Conservation (phyloP, 2,888 invertebrate genomes). For the Lasioglossum figueresi region DNA sequence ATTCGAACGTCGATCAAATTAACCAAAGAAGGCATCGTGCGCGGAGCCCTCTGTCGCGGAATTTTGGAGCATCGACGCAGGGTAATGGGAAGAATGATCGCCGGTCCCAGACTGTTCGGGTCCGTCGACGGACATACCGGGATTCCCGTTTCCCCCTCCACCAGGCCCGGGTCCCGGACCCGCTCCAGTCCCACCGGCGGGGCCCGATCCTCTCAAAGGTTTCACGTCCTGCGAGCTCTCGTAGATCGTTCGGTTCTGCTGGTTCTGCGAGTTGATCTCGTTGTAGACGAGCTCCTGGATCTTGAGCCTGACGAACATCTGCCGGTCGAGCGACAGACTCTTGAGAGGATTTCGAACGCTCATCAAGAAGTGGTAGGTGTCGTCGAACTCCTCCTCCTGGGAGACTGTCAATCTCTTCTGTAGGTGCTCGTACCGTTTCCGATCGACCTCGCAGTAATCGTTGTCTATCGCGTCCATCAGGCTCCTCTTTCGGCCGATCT, state of each 20-base stretch:
- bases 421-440: constrained; percentile 70
- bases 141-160: not conserved
- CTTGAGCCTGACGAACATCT: constrained; percentile 76
- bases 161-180: constrained; percentile 8
- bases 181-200: constrained; percentile 23
- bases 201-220: constrained; percentile 43
- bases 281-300: constrained; percentile 77
- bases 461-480: constrained; percentile 71
- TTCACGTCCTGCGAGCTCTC: constrained; percentile 69
- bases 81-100: constrained; percentile 53
- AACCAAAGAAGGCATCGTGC: constrained; percentile 66
- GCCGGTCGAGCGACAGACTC: constrained; percentile 74
- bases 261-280: constrained; percentile 73
- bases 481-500: constrained; percentile 70
- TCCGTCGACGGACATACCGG: constrained; percentile 8
- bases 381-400: constrained; percentile 72
- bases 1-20: constrained; percentile 56
- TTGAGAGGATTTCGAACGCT: constrained; percentile 75
- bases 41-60: constrained; percentile 66
- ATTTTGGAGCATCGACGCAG: constrained; percentile 65
- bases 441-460: constrained; percentile 69
- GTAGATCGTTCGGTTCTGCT: constrained; percentile 59
- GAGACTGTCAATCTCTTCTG: constrained; percentile 66
- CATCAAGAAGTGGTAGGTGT: constrained; percentile 77
- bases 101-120: constrained; percentile 43